These are phyloP conservation scores for Chaetodon trifasciatus DNA, from an alignment of 2,797 vertebrate species.

Conservation along the genomic window DNA sequence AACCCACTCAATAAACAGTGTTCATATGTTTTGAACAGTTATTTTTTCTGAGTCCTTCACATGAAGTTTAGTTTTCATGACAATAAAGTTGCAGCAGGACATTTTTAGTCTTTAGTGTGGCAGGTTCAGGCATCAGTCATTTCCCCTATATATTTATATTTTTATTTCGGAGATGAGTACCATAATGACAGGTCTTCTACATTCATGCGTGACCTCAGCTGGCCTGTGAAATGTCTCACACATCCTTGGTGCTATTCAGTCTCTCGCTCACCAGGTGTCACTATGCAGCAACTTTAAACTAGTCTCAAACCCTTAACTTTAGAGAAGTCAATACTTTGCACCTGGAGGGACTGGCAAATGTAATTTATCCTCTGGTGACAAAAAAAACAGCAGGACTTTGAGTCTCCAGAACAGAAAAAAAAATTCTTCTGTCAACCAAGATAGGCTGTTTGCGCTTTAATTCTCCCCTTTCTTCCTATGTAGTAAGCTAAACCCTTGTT, in stretches of 20 bases:
- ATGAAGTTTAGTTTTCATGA: background rate
- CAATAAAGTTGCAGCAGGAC: background rate
- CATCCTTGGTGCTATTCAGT: constrained; percentile 35
- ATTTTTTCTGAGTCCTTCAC: background rate
- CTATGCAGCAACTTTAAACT: constrained; percentile 52
- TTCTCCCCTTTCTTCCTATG: background rate
- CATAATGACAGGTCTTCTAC: background rate
- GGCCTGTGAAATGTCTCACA: background rate
- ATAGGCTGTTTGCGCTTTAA: background rate
- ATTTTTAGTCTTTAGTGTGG: background rate
- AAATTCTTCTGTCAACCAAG: too few relatives aligned
- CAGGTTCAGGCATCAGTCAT: accelerated
- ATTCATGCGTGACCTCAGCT: background rate
- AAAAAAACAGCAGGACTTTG: background rate
- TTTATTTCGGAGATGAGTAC: background rate
- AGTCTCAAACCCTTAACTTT: background rate
- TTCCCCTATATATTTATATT: background rate
- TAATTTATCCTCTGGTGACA: background rate
- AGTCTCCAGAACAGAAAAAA: background rate
- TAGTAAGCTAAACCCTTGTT: background rate
- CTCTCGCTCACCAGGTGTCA: constrained; percentile 61
- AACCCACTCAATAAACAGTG: constrained; percentile 69
- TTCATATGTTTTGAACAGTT: constrained; percentile 14
- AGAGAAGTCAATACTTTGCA: background rate
- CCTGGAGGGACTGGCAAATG: constrained; percentile 23